Evolutionary conservation across 2,888 invertebrate genomes (phyloP), one percentile per base, ranked within the genome.

Genomic region (Blastobasis adustella): DNA sequence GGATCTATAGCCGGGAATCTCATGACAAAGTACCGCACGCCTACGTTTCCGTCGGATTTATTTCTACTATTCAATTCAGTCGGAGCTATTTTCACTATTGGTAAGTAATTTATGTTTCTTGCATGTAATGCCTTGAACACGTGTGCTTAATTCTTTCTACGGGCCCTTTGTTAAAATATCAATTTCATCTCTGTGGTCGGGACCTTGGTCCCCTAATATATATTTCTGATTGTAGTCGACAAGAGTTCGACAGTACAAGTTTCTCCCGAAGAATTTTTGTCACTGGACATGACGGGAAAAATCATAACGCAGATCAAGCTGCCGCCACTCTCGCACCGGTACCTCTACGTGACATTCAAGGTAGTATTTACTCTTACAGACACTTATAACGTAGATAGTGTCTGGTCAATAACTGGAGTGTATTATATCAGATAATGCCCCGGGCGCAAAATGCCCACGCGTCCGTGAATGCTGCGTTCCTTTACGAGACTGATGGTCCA

Each of bases 381-480:
- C 3, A 23, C 23, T 2, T 44, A 41, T 8, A 41, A 9, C 5
- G n/a, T 44, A 10, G 8, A n/a, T 44, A 44, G 44, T n/a, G 8
- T 44, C 6, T 10, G 23, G 5, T 4, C 49, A 23, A 49, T 38
- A 37, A 23, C 49, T 50, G 0, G 23, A 41, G 23, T 23, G 23
- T 23, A 23, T 23, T 37, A 44, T 69, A 83, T 52, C 61, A 94
- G 94, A 91, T 95, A 51, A 93, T 93, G 90, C 91, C 93, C 1
- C 82, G 94, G 52, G 89, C 92, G 1, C 93, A 93, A 79, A 94
- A 94, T 65, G 91, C 94, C 0, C 94, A 93, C 61, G 94, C 95
- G 0, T 90, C 92, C 65, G 92, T 95, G 0, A 94, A 95, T 63
- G 93, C 93, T 10, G 95, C 91, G 4, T 94, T 95, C 67, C 76